Evolutionary conservation across 2,888 invertebrate genomes (phyloP), one percentile per base, ranked within the genome.

Genomic region (Melangyna quadrimaculata): DNA sequence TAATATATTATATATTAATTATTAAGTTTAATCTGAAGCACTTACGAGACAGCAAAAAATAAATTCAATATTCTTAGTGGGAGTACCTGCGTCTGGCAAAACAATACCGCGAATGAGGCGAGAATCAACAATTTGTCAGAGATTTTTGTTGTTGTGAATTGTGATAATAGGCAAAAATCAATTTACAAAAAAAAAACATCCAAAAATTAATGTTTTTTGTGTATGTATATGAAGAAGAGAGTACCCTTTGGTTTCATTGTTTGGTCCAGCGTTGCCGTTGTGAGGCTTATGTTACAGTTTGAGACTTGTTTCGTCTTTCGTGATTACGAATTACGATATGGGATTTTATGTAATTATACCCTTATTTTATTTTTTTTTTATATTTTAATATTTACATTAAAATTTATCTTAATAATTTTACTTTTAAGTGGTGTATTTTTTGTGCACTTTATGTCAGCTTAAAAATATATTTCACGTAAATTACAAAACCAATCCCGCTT

Each of bases 71-170:
- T 22, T 10, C 7, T 51, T 43, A 71, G 19, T 81, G 24, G 27
- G 57, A 57, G 35, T 51, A 51, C 6, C 22, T 51, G 51, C 24
- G 24, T 51, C 24, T 27, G 51, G 1, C 14, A 51, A 24, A 51
- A 80, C 61, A 61, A 71, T 17, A 51, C 51, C 35, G 22, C 59
- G 22, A 59, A 37, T 22, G 14, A 9, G 12, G 2, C 22, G 22
- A 75, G 84, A 77, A 80, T 71, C 80, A 84, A 80, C 84, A 84
- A 84, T 59, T 75, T 80, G 61, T 73, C 59, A 71, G 53, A 65
- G 40, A 48, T 19, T 48, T 35, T 51, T 67, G 32, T 67, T 37
- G 27, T 43, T 27, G n/a, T 40, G 27, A 27, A 2, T 24, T 61
- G 61, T 24, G 43, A 43, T 24, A 17, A n/a, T 51, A 19, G 17